Evolutionary conservation across 2,113 vertebrate species (phyloP).

Genomic region (Eidolon helvum): DNA sequence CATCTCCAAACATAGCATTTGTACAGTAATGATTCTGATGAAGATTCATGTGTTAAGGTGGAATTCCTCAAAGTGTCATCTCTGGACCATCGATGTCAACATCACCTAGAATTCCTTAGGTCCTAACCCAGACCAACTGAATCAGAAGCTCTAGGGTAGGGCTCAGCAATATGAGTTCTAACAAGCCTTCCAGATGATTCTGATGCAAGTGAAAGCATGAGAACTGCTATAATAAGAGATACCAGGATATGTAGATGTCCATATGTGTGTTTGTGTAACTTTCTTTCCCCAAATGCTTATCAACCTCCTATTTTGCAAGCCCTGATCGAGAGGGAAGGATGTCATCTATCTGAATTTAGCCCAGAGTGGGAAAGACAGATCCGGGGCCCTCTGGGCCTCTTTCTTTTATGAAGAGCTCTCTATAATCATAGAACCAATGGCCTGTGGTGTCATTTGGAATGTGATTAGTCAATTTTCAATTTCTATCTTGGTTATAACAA

Average conservation of each 20-base stretch:
- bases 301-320: neutral
- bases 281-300: neutral
- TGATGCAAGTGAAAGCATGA: neutral
- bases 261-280: neutral
- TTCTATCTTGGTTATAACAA: neutral
- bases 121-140: neutral
- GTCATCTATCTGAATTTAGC: neutral
- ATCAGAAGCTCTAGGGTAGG: neutral
- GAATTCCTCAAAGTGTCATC: neutral
- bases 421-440: neutral
- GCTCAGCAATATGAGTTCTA: neutral
- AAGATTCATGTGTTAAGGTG: accelerated
- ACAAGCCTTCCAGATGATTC: neutral
- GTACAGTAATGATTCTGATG: neutral
- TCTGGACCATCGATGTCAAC: too few relatives aligned
- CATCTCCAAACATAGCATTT: neutral
- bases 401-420: neutral
- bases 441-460: neutral
- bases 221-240: neutral
- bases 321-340: neutral
- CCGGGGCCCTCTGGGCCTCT: neutral
- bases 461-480: neutral
- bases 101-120: neutral
- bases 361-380: neutral
- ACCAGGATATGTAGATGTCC: neutral